Conservation (phyloP, 2,113 vertebrate species). For the Isurus oxyrinchus region DNA sequence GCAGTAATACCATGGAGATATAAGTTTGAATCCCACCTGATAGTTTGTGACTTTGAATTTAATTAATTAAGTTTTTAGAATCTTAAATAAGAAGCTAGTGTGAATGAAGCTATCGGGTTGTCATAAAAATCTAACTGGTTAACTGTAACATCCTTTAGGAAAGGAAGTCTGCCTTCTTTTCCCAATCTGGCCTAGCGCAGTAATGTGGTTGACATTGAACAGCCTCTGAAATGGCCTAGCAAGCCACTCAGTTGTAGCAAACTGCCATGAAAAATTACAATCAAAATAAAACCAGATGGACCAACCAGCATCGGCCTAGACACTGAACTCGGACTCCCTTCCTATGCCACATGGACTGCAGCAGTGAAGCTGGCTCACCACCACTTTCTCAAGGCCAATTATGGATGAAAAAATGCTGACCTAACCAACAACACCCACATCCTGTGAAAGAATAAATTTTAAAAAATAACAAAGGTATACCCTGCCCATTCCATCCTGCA, state of each 20-base stretch:
- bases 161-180: not conserved
- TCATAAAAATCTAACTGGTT: not conserved
- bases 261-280: not conserved
- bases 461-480: not conserved
- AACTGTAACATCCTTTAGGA: not conserved
- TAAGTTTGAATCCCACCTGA: not conserved
- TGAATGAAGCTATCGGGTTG: not conserved
- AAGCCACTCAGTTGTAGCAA: not conserved
- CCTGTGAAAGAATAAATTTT: too few relatives aligned
- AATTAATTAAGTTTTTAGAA: not conserved
- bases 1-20: not conserved
- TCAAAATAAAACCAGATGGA: not conserved
- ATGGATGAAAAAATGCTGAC: too few relatives aligned
- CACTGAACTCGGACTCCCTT: not conserved
- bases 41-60: not conserved
- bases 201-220: not conserved
- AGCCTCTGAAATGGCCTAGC: not conserved
- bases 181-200: not conserved
- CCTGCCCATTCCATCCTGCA: not conserved
- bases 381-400: too few relatives aligned
- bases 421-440: too few relatives aligned
- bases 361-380: too few relatives aligned
- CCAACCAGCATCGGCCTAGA: not conserved
- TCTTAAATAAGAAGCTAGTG: not conserved
- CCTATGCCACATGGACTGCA: too few relatives aligned